Evolutionary conservation across 2,113 vertebrate species (phyloP), one percentile per base, ranked within the genome.

Genomic region (Herpailurus yagouaroundi): DNA sequence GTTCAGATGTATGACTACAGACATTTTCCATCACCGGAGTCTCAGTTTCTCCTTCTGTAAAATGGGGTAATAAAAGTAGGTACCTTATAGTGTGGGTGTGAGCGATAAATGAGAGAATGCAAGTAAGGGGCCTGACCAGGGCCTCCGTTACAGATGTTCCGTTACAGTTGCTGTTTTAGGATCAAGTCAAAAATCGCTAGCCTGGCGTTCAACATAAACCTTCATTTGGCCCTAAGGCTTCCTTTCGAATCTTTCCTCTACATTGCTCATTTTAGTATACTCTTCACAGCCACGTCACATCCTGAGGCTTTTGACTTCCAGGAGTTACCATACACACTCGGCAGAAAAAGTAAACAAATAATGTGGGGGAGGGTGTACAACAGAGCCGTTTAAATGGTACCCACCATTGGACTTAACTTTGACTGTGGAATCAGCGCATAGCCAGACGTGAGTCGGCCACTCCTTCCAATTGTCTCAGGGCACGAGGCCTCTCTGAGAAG

Each of bases 21-120:
- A 55, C 55, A 85, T 41, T 15, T 27, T 52, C n/a, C 11, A 55
- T 33, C 74, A 31, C 8, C 48, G 52, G 11, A 11, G 21, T 6
- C 88, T 94, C 69, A n/a, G 55, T 74, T 84, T 86, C 86, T 90
- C 77, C n/a, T 80, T n/a, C 69, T 90, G 48, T 18, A 89, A 74
- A 82, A 80, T 14, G 29, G 64, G 29, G 57, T 36, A 33, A 45
- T 16, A 48, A 83, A 3, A 91, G 11, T 5, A 74, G 4, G 19
- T 63, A 27, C 55, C n/a, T 55, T n/a, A 55, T 1, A 52, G 8
- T 94, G 41, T 18, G 3, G 14, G n/a, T 55, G 18, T 52, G 15
- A 82, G 33, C 25, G 27, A 50, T 87, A 41, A 76, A 60, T 76
- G 63, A 52, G 41, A 76, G 23, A 38, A 89, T 31, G 18, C 15